Conservation (phyloP, 2,797 vertebrate genomes). For the Mareca penelope region DNA sequence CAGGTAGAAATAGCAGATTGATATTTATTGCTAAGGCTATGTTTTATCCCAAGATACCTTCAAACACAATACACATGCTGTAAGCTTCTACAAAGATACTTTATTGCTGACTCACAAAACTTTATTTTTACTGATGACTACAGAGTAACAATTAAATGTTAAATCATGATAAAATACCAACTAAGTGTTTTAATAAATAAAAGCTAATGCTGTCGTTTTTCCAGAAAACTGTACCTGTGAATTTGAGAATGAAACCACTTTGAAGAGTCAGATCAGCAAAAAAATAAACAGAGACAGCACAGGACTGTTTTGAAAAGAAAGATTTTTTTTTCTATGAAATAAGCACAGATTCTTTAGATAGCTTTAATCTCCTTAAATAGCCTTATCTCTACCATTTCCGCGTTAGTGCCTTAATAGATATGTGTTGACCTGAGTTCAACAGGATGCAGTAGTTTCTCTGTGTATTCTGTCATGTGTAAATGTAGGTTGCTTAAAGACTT, state of each 20-base stretch:
- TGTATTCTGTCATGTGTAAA: neutral
- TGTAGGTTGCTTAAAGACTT: neutral
- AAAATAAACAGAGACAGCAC: neutral
- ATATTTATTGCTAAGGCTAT: neutral
- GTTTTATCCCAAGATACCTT: neutral
- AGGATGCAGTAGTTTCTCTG: neutral
- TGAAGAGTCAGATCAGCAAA: neutral
- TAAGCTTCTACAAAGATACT: neutral
- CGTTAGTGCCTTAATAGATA: neutral
- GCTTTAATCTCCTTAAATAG: neutral
- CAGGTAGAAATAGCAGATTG: neutral
- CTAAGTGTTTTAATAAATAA: neutral
- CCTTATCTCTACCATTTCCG: neutral
- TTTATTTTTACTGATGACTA: neutral
- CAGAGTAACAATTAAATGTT: neutral
- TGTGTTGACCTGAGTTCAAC: neutral
- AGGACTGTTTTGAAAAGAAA: neutral
- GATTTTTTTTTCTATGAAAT: neutral
- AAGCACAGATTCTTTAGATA: neutral
- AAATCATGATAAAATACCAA: neutral
- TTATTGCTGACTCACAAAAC: neutral
- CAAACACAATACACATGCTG: fast-evolving
- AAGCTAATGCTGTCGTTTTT: neutral
- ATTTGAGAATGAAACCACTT: neutral
- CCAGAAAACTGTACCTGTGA: neutral